phyloP scores from a whole-genome alignment of 2,113 vertebrate genomes.

The Serinus canaria region DNA sequence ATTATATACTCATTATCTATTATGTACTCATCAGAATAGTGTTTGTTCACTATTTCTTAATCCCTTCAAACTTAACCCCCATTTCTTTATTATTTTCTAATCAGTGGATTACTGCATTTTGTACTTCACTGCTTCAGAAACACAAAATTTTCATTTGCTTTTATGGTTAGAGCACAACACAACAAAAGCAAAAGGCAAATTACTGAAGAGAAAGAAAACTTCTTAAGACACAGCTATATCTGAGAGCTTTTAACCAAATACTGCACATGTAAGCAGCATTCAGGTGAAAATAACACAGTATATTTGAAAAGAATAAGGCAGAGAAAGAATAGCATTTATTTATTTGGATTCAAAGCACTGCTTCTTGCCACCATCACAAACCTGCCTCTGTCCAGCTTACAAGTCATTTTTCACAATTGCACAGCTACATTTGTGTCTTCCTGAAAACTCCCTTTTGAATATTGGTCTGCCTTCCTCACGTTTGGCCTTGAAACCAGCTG shows the following conservation, averaged over 20 bases:
- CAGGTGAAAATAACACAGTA: background rate
- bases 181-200: background rate
- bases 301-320: background rate
- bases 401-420: background rate
- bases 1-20: background rate
- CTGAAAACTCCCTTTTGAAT: background rate
- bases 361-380: background rate
- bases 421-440: background rate
- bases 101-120: background rate
- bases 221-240: background rate
- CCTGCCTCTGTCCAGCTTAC: background rate
- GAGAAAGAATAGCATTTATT: background rate
- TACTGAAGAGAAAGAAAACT: background rate
- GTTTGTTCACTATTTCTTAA: background rate
- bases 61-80: background rate
- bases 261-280: background rate
- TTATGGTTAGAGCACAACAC: background rate
- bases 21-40: too few relatives aligned
- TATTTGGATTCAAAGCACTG: background rate
- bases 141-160: background rate
- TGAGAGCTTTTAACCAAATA: background rate
- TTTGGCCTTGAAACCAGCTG: background rate
- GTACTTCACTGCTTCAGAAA: background rate
- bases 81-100: background rate
- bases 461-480: background rate